These are phyloP conservation scores for Ancistrus triradiatus DNA, from an alignment of 2,113 vertebrate genomes.

Conservation along the genomic window DNA sequence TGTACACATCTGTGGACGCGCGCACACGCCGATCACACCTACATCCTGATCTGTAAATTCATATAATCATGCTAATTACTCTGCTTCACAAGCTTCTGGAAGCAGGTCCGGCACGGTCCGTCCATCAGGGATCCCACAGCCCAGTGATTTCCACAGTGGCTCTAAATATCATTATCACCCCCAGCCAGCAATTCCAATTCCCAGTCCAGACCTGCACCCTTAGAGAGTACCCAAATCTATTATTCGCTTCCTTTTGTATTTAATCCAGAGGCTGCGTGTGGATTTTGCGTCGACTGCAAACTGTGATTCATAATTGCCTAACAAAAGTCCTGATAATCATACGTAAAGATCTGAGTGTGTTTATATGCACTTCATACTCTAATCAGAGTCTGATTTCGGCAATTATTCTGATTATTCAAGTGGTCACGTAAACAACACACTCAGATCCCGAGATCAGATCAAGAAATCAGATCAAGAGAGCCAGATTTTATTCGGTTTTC, in stretches of 20 bases:
- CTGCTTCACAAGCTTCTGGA: constrained; percentile 67
- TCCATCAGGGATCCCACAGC: constrained; percentile 64
- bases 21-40: constrained; percentile 33
- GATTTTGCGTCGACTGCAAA: no score
- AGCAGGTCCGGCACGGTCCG: constrained; percentile 63
- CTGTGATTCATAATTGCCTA: no score
- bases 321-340: no score
- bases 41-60: constrained; percentile 68
- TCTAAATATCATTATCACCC: constrained; percentile 76
- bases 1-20: constrained; percentile 24
- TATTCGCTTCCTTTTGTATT: constrained; percentile 68
- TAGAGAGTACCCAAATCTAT: constrained; percentile 70
- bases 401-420: no score
- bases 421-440: no score
- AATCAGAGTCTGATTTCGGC: no score
- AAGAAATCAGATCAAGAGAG: no score
- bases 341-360: no score
- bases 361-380: no score
- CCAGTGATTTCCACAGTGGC: constrained; percentile 70
- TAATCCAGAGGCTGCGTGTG: constrained; percentile 52
- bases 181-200: constrained; percentile 54
- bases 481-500: no score
- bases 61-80: constrained; percentile 75
- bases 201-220: constrained; percentile 55
- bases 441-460: no score